Conservation (phyloP, 1,140 invertebrate genomes). For the Steinernema feltiae region DNA sequence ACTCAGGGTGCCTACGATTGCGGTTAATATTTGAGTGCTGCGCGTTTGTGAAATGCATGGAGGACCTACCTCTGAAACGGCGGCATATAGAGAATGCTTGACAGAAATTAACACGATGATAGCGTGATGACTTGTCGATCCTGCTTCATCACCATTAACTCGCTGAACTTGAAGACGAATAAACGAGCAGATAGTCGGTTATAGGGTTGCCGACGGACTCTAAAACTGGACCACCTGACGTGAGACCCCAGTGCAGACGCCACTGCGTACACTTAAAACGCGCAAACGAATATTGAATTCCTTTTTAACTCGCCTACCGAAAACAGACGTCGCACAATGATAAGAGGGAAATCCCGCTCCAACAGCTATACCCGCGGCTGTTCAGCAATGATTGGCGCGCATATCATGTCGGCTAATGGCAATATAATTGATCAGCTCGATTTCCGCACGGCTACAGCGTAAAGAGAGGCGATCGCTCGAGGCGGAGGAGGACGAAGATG, state of each 20-base stretch:
- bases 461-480: neutral
- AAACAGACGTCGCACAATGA: neutral
- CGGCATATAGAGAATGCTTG: neutral
- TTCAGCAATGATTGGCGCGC: slow-evolving; percentile 10
- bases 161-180: neutral
- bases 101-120: neutral
- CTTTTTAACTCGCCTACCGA: neutral
- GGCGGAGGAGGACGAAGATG: slow-evolving; percentile 7
- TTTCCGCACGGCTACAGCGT: neutral
- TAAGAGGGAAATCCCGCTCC: neutral
- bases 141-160: neutral
- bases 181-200: neutral
- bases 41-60: too few relatives aligned
- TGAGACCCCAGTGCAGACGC: neutral
- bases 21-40: too few relatives aligned
- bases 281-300: too few relatives aligned
- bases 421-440: slow-evolving; percentile 5
- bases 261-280: neutral
- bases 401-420: slow-evolving; percentile 10
- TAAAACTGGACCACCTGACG: slow-evolving; percentile 6
- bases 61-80: slow-evolving; percentile 4
- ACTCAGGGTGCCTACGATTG: too few relatives aligned
- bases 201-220: neutral
- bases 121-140: neutral
- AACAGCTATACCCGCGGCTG: slow-evolving; percentile 7